Evolutionary conservation across 2,888 invertebrate genomes (phyloP).

Genomic region (Caenorhabditis auriculariae): DNA sequence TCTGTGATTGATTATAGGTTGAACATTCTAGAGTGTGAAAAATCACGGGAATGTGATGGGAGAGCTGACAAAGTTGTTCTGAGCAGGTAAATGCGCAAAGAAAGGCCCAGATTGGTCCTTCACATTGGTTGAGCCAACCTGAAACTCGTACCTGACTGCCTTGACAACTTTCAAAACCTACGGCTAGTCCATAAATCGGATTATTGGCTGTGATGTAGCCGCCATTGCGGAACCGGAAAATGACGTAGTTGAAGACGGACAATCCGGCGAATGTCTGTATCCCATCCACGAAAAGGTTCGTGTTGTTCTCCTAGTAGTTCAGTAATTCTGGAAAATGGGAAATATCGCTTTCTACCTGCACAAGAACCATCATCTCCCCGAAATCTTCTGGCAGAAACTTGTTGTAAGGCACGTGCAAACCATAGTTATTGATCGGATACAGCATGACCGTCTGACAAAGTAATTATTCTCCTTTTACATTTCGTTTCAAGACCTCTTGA

Average conservation of each 20-base stretch:
- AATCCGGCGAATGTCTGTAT: neutral
- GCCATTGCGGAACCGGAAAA: slow-evolving; percentile 1
- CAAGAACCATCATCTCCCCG: slow-evolving; percentile 13
- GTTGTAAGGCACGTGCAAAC: slow-evolving; percentile 4
- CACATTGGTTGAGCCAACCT: slow-evolving; percentile 5
- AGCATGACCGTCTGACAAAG: slow-evolving; percentile 11
- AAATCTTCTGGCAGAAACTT: slow-evolving; percentile 10
- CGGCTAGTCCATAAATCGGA: slow-evolving; percentile 11
- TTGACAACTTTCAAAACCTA: no score
- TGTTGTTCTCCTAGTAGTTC: no score
- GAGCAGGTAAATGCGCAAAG: slow-evolving; percentile 7
- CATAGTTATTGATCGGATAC: slow-evolving; percentile 3
- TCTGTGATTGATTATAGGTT: slow-evolving; percentile 1
- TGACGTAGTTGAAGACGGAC: neutral
- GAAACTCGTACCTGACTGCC: neutral
- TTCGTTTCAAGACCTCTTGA: slow-evolving; percentile 15
- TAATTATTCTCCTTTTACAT: no score
- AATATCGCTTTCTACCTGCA: no score
- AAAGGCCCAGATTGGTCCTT: slow-evolving; percentile 9
- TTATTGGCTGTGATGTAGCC: slow-evolving; percentile 3
- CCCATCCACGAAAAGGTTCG: neutral
- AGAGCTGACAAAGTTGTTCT: slow-evolving; percentile 1
- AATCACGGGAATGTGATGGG: slow-evolving; percentile 9
- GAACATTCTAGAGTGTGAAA: neutral
- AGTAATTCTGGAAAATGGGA: no score